Evolutionary conservation across 2,113 vertebrate species (phyloP).

Genomic region (Hassar affinis): DNA sequence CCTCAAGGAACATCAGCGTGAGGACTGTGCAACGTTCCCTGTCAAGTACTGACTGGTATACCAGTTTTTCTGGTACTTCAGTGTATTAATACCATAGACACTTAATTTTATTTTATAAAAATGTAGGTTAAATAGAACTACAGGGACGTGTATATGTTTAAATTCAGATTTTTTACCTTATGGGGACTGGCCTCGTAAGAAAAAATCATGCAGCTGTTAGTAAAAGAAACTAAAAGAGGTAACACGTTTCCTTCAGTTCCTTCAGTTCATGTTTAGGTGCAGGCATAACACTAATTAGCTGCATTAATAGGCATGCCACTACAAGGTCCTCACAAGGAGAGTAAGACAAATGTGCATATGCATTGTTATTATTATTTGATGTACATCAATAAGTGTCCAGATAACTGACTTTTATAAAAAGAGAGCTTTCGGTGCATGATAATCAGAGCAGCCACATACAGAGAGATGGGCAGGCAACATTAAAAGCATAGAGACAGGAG

Average conservation of each 20-base stretch:
- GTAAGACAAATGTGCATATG: background rate
- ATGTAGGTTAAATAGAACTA: background rate
- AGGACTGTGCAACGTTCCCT: no score
- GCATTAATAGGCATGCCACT: background rate
- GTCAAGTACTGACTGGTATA: no score
- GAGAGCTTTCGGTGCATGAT: background rate
- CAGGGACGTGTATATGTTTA: conserved; percentile 19
- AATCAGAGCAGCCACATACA: conserved; percentile 27
- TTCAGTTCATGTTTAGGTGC: background rate
- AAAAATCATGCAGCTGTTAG: background rate
- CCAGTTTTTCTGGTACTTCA: no score
- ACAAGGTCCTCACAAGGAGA: background rate
- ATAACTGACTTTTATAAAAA: background rate
- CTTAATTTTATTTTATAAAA: conserved; percentile 1
- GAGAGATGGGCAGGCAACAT: conserved; percentile 6
- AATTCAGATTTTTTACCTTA: background rate
- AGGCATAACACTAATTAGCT: background rate
- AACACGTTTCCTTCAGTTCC: background rate
- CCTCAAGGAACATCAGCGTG: no score
- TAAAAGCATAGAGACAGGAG: conserved; percentile 15
- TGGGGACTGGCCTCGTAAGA: background rate
- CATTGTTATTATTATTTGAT: background rate
- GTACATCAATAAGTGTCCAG: background rate
- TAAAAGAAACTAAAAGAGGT: background rate
- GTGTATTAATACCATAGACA: background rate